Evolutionary conservation across 2,888 invertebrate species (phyloP).

Genomic region (Isotomurus palustris): DNA sequence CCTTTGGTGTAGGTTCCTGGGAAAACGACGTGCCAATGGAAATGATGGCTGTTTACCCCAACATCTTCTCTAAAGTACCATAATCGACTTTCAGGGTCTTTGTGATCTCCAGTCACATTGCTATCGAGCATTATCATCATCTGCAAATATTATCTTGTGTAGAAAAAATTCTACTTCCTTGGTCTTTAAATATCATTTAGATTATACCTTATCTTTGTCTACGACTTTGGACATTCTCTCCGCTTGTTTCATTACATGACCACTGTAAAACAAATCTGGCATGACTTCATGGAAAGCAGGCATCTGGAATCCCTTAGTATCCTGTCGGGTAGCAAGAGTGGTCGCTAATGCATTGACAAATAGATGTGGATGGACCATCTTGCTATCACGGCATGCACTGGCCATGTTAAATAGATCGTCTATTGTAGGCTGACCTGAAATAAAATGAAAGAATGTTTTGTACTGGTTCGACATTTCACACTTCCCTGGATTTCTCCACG

Average conservation of each 20-base stretch:
- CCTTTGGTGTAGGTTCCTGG: constrained; percentile 54
- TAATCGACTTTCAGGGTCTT: constrained; percentile 69
- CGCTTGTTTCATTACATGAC: constrained; percentile 23
- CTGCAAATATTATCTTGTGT: no score
- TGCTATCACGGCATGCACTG: constrained; percentile 32
- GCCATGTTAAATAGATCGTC: constrained; percentile 29
- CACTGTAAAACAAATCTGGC: constrained; percentile 67
- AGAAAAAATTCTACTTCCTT: no score
- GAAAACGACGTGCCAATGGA: constrained; percentile 88
- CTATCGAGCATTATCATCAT: constrained; percentile 48
- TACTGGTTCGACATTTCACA: no score
- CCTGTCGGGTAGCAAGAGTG: constrained; percentile 66
- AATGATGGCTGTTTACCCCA: constrained; percentile 73
- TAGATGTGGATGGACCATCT: constrained; percentile 30
- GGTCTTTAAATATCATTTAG: not conserved
- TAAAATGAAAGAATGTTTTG: not conserved
- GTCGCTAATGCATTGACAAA: constrained; percentile 76
- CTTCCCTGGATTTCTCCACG: constrained; percentile 1
- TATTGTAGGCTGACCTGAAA: constrained; percentile 16
- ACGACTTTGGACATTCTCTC: constrained; percentile 27
- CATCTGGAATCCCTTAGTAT: constrained; percentile 64
- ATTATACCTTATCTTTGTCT: constrained; percentile 7
- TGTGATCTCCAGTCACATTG: constrained; percentile 66
- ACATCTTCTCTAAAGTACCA: constrained; percentile 82
- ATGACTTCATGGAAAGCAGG: constrained; percentile 73